A percentile compares a stretch with the other conserved stretches of the same genome.
Evolutionary conservation across 2,888 invertebrate species (phyloP).

Genomic region (Epistrophella euchroma): DNA sequence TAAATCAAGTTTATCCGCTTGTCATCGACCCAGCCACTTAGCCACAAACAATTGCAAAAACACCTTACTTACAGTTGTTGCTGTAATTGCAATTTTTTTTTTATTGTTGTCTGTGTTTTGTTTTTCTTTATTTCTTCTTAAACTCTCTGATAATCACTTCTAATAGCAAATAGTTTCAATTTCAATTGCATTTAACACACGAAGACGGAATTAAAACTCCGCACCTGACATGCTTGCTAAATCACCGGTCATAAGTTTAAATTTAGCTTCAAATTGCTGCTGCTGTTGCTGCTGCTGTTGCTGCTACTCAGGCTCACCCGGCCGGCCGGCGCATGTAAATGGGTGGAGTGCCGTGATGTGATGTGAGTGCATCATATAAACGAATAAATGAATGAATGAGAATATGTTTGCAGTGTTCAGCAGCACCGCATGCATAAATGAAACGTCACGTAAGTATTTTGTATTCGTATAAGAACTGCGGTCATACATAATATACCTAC

Average conservation of each 20-base stretch:
- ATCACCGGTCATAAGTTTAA: conserved; percentile 26
- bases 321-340: conserved; percentile 32
- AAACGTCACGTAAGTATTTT: conserved; percentile 31
- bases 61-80: conserved; percentile 15
- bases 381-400: conserved; percentile 16
- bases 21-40: conserved; percentile 32
- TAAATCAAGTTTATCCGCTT: conserved; percentile 2
- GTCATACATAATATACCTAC: not conserved
- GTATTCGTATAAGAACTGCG: conserved; percentile 22
- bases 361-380: conserved; percentile 48
- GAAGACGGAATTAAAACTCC: conserved; percentile 54
- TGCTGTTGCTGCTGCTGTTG: not conserved
- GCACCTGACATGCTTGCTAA: conserved; percentile 57
- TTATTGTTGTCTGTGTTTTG: conserved; percentile 7
- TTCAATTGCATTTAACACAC: conserved; percentile 34
- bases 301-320: not conserved
- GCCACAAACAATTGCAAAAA: not conserved
- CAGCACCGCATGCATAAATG: conserved; percentile 14
- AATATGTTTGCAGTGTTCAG: conserved; percentile 7
- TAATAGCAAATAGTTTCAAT: conserved; percentile 47
- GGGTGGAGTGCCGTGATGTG: conserved; percentile 22
- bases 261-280: conserved; percentile 11
- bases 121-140: not conserved
- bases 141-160: conserved; percentile 22
- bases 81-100: conserved; percentile 18